These are phyloP conservation scores for Synodontis membranacea DNA, from an alignment of 2,113 vertebrate species.

Conservation along the genomic window DNA sequence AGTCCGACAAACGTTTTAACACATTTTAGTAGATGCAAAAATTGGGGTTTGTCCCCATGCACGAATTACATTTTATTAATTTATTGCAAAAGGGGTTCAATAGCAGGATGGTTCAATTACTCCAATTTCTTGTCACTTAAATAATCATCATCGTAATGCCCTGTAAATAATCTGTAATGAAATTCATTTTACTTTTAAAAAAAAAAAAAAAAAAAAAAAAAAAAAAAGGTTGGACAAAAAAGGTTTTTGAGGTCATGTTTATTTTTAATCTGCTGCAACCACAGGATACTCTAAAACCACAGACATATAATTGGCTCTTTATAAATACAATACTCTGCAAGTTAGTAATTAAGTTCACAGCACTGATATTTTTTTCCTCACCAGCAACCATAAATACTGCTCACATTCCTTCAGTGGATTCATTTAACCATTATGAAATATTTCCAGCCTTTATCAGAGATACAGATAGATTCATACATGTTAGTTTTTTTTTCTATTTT, in stretches of 20 bases:
- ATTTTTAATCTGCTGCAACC: constrained; percentile 3
- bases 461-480: not conserved
- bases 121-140: not conserved
- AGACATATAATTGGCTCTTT: constrained; percentile 15
- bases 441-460: not conserved
- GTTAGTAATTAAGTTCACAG: constrained; percentile 9
- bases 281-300: constrained; percentile 11
- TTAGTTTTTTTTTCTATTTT: too few relatives aligned
- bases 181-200: not conserved
- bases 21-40: not conserved
- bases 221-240: not conserved
- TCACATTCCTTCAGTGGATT: constrained; percentile 9
- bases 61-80: too few relatives aligned
- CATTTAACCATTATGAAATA: not conserved
- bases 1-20: not conserved
- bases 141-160: too few relatives aligned
- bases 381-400: constrained; percentile 4
- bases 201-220: too few relatives aligned
- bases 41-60: not conserved
- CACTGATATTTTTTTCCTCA: not conserved
- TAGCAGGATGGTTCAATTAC: not conserved
- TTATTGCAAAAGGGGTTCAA: too few relatives aligned
- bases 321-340: constrained; percentile 14
- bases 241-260: constrained; percentile 13
- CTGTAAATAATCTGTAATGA: not conserved